Conservation (phyloP, 2,113 vertebrate genomes). For the Eurypyga helias region DNA sequence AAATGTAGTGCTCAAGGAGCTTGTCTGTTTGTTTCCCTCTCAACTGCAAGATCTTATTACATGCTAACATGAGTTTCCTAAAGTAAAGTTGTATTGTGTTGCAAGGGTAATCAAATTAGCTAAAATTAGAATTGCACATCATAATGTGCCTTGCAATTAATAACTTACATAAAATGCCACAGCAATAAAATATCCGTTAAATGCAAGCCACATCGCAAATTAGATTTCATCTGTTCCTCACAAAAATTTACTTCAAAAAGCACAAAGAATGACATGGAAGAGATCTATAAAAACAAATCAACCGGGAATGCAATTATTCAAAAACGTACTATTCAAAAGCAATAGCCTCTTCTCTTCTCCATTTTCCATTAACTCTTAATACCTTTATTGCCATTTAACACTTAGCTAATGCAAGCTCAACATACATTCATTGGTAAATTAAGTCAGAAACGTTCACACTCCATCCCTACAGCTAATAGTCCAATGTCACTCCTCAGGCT, state of each 20-base stretch:
- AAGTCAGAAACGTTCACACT: conserved; percentile 19
- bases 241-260: conserved; percentile 46
- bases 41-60: conserved; percentile 3
- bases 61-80: conserved; percentile 24
- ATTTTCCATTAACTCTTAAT: conserved; percentile 72
- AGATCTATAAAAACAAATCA: conserved; percentile 72
- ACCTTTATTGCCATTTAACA: conserved; percentile 66
- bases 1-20: neutral
- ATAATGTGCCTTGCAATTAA: conserved; percentile 61
- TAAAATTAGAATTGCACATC: conserved; percentile 47
- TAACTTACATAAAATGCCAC: conserved; percentile 53
- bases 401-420: conserved; percentile 54
- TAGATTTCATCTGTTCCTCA: conserved; percentile 48
- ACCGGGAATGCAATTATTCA: conserved; percentile 65
- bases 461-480: neutral
- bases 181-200: conserved; percentile 60
- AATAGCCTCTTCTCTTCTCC: conserved; percentile 44
- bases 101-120: conserved; percentile 65
- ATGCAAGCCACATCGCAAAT: conserved; percentile 52
- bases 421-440: conserved; percentile 58
- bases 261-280: conserved; percentile 26
- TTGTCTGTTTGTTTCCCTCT: neutral
- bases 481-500: conserved; percentile 31
- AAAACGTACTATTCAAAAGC: conserved; percentile 58
- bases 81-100: conserved; percentile 31